Evolutionary conservation across 2,888 invertebrate species (phyloP), one percentile per base, ranked within the genome.

Genomic region (Drosophila nigricruria): DNA sequence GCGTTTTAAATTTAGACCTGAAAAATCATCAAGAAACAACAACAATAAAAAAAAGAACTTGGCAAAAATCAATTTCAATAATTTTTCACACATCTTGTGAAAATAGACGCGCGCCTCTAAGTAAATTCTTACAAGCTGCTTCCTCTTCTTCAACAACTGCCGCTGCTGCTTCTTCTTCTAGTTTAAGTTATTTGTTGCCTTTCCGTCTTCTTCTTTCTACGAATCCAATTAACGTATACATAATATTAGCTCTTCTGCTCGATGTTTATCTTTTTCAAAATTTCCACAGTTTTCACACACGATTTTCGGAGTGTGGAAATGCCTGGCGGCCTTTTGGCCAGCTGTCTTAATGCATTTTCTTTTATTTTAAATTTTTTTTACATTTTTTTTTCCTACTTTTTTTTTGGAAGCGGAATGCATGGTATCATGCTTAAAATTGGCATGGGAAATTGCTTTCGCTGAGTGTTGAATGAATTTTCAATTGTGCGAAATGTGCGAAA

Each of bases 401-500:
- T 67, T 75, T 57, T 61, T 76, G 60, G 53, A 70, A 70, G 66
- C 54, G 64, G 65, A 77, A 60, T 88, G 84, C 73, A 88, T 82
- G 75, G 62, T 62, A 64, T 84, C 86, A 84, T 82, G 64, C 76
- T 82, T 80, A 86, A 86, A 83, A 76, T 74, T 83, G 81, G 77
- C 76, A 65, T 63, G 70, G 57, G 57, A 59, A 52, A 49, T 52
- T 30, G 40, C 25, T 43, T 58, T 38, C 18, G 36, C 52, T 45
- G 43, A 43, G 59, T 66, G 42, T 34, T 71, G 23, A 77, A 25
- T 67, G 40, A 52, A 40, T 63, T 64, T 64, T 58, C 56, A 59
- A 69, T 61, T 61, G 57, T 65, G 43, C 47, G 14, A 32, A 54
- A 58, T 50, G 27, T 69, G 47, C 67, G 36, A 45, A 45, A 63